These are phyloP conservation scores for Threskiornis aethiopicus DNA, from an alignment of 2,797 vertebrate genomes.

Conservation along the genomic window DNA sequence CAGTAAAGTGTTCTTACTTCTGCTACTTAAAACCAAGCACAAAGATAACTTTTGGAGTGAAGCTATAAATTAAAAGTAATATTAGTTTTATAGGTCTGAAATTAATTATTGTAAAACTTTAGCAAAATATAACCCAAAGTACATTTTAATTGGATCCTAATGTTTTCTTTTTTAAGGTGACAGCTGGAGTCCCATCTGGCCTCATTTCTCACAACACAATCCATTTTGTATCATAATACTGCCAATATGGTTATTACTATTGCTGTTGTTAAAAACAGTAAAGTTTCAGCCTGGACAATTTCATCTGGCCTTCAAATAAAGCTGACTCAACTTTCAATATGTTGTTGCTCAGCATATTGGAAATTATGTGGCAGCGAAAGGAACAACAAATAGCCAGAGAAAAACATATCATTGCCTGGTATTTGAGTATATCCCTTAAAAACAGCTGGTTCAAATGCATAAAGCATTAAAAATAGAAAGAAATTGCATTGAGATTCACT, in stretches of 20 bases:
- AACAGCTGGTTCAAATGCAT: not conserved
- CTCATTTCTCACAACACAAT: conserved; percentile 46
- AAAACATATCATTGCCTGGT: not conserved
- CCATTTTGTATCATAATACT: conserved; percentile 42
- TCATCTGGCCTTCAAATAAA: conserved; percentile 4
- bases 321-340: not conserved
- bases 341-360: not conserved
- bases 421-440: not conserved
- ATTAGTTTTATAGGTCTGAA: conserved; percentile 5
- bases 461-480: not conserved
- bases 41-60: not conserved
- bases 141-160: conserved; percentile 60
- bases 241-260: conserved; percentile 47
- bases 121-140: conserved; percentile 36
- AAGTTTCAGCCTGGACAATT: conserved; percentile 20
- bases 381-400: not conserved
- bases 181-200: conserved; percentile 70
- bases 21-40: conserved; percentile 40
- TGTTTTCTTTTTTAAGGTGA: conserved; percentile 53
- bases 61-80: not conserved
- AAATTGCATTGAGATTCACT: not conserved
- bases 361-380: not conserved
- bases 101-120: conserved; percentile 54
- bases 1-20: not conserved
- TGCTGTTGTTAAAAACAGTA: not conserved